Conservation (phyloP, 2,888 invertebrate species). For the Girardia tigrina region DNA sequence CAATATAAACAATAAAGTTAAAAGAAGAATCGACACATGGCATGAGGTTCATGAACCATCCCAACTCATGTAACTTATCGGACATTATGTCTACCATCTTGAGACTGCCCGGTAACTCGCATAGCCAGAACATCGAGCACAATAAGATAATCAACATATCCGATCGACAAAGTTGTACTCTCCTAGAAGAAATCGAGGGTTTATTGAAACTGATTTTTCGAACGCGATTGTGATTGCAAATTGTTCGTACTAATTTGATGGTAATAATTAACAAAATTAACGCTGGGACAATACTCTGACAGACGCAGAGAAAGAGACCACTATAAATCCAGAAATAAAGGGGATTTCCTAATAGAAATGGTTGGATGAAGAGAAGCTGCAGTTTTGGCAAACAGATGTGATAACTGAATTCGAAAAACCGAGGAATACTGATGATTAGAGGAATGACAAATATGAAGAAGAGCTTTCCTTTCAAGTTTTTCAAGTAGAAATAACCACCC, state of each 20-base stretch:
- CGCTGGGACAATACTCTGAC: slow-evolving; percentile 18
- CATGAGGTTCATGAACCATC: slow-evolving; percentile 33
- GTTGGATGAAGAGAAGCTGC: slow-evolving; percentile 7
- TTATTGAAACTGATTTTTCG: background rate
- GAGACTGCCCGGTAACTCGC: slow-evolving; percentile 29
- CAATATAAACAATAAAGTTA: slow-evolving; percentile 31
- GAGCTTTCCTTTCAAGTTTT: background rate
- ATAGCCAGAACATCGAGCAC: slow-evolving; percentile 30
- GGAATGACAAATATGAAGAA: background rate
- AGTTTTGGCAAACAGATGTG: slow-evolving; percentile 4
- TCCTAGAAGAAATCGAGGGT: background rate
- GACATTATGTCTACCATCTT: slow-evolving; percentile 33
- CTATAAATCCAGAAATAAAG: background rate
- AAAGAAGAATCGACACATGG: slow-evolving; percentile 34
- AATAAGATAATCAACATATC: slow-evolving; percentile 29
- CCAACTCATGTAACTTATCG: slow-evolving; percentile 23
- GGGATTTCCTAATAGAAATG: slow-evolving; percentile 21
- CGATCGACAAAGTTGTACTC: background rate
- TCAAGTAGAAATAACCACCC: background rate
- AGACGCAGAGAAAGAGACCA: background rate
- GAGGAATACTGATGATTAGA: background rate
- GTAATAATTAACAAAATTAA: slow-evolving; percentile 8
- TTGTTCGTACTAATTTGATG: slow-evolving; percentile 12
- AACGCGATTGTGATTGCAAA: background rate
- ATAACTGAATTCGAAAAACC: slow-evolving; percentile 26